Conservation (phyloP, 2,797 vertebrate species). For the Lagorchestes hirsutus region DNA sequence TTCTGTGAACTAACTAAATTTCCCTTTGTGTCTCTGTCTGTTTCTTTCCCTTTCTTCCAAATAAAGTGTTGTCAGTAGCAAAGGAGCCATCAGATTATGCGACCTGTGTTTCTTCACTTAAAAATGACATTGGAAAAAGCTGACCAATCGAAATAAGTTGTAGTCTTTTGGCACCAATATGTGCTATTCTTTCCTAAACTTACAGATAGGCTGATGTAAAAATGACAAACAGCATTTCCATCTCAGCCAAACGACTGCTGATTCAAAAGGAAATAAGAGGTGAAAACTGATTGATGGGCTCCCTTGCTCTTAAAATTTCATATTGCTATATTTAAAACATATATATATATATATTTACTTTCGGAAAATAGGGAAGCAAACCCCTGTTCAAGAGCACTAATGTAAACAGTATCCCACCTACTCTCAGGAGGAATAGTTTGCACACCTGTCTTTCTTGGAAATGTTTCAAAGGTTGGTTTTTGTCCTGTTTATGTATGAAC, state of each 20-base stretch:
- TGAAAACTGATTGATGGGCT: slow-evolving; percentile 52
- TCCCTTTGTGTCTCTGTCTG: slow-evolving; percentile 9
- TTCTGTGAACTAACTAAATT: not conserved
- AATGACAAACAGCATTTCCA: not conserved
- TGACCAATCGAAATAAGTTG: slow-evolving; percentile 10
- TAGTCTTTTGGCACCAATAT: slow-evolving; percentile 8
- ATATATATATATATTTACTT: slow-evolving; percentile 69
- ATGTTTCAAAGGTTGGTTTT: slow-evolving; percentile 76
- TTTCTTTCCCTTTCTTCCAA: not conserved
- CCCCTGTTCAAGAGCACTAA: slow-evolving; percentile 50
- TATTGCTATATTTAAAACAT: slow-evolving; percentile 61
- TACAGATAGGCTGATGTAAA: not conserved
- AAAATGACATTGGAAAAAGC: slow-evolving; percentile 26
- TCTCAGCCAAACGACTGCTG: slow-evolving; percentile 33
- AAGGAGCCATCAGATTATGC: not conserved
- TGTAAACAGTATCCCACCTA: slow-evolving; percentile 71
- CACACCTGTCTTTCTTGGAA: slow-evolving; percentile 84
- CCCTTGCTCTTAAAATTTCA: slow-evolving; percentile 46
- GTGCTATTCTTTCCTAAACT: slow-evolving; percentile 35
- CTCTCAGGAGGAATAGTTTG: slow-evolving; percentile 63
- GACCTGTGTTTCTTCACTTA: not conserved
- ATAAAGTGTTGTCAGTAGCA: not conserved
- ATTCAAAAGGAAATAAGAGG: slow-evolving; percentile 61
- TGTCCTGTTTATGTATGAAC: slow-evolving; percentile 70
- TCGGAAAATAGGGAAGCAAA: slow-evolving; percentile 47